Base-by-base conservation (phyloP, 2,797 vertebrate species). In the Chelidonichthys spinosus region DNA sequence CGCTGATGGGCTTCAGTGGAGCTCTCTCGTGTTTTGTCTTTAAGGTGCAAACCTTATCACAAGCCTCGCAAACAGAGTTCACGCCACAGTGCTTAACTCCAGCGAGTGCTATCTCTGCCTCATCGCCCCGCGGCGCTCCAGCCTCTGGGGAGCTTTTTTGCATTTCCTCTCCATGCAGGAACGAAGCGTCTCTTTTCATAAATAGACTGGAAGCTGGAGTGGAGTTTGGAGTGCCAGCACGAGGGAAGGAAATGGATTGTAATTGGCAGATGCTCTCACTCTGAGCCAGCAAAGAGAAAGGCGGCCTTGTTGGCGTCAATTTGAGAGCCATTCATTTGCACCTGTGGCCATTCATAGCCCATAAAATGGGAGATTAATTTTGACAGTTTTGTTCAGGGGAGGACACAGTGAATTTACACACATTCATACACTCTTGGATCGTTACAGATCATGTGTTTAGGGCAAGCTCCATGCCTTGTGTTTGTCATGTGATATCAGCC, bases 291-390 rank as follows among this genome's bases (percentile, higher is more conserved):
- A 46, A 53, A 52, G 67, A 69, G 62, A 79, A 61, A 3, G 40
- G 59, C 47, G 33, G 60, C 53, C 18, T 40, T 43, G 58, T 35
- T 59, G 65, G 62, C 33, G 4, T 25, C 69, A 35, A 49, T 42
- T 25, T 50, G 61, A 73, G 36, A 46, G 67, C 40, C 54, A 82
- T 81, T 86, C 70, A 85, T 64, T 53, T 61, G 77, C 87, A 89
- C 81, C 84, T 86, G 84, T 75, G 63, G 55, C 63, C 46, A 63
- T 76, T 89, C 49, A 72, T 0, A 46, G 33, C 11, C 9, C 0
- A 49, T 14, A 15, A 43, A 70, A 63, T 6, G 10, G 36, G 54
- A 70, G 17, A 70, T 50, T 25, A 2, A 69, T 64, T 67, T 36
- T n/a, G 70, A n/a, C 37, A 6, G 17, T 46, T 63, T 72, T 18